A percentile compares a stretch with the other conserved stretches of the same genome.
phyloP scores from a whole-genome alignment of 2,888 invertebrate species.

The Phymatocera aterrima region DNA sequence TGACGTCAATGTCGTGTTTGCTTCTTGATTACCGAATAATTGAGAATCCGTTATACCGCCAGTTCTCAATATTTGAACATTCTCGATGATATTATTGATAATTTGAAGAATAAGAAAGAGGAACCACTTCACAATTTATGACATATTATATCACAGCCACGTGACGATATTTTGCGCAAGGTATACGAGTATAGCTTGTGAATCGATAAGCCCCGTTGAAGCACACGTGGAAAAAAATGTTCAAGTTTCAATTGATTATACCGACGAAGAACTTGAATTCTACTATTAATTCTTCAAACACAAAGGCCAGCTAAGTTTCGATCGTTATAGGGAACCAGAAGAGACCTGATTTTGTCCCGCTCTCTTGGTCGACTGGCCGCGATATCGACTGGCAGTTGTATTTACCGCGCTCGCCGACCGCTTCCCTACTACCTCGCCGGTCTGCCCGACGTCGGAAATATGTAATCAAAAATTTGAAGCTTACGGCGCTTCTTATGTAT shows the following conservation, averaged over 20 bases:
- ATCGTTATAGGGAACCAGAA: background rate
- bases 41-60: background rate
- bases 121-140: background rate
- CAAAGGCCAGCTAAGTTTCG: background rate
- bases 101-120: background rate
- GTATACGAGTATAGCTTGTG: too few species aligned
- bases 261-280: background rate
- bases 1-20: background rate
- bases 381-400: slow-evolving; percentile 59
- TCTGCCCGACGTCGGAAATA: background rate
- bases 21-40: background rate
- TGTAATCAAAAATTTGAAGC: background rate
- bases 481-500: background rate
- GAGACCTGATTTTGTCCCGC: slow-evolving; percentile 36
- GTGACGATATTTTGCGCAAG: background rate
- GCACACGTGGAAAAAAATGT: background rate
- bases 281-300: background rate
- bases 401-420: slow-evolving; percentile 60
- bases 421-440: slow-evolving; percentile 49
- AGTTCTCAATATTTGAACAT: background rate
- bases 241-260: background rate
- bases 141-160: background rate
- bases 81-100: background rate
- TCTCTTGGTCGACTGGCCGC: slow-evolving; percentile 58
- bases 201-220: background rate